Percentiles rank a stretch among this genome's conserved stretches.
Evolutionary conservation across 2,797 vertebrate genomes (phyloP).

Genomic region (Acanthurus leucopareius): DNA sequence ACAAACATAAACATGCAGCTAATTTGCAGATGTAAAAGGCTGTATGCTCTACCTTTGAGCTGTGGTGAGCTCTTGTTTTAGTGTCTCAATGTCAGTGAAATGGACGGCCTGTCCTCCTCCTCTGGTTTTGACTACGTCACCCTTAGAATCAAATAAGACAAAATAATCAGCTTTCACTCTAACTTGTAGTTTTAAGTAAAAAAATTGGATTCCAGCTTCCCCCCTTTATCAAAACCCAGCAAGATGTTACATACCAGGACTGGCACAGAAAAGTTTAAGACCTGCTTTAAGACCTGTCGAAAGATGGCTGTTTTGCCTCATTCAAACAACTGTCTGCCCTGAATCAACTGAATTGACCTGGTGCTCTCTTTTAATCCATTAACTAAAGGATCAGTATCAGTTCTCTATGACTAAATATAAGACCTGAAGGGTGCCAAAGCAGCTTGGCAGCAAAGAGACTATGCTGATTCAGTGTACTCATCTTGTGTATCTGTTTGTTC

Average conservation of each 20-base stretch:
- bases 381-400: background rate
- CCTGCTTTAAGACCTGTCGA: background rate
- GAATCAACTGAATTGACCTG: background rate
- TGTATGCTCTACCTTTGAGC: conserved; percentile 65
- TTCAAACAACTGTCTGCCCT: background rate
- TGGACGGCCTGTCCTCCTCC: conserved; percentile 95
- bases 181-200: background rate
- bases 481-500: background rate
- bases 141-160: conserved; percentile 77
- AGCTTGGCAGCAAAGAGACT: background rate
- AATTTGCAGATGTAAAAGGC: background rate
- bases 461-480: background rate
- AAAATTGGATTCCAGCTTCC: no score
- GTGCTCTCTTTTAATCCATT: background rate
- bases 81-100: conserved; percentile 96
- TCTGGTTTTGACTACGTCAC: conserved; percentile 94
- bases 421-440: background rate
- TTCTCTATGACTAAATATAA: no score
- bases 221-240: background rate
- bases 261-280: background rate
- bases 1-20: background rate
- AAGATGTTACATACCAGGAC: background rate
- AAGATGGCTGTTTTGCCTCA: background rate
- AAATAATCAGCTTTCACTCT: background rate
- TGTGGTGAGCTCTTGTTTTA: conserved; percentile 90